These are phyloP conservation scores for Arothron firmamentum DNA, from an alignment of 2,113 vertebrate species.

Conservation along the genomic window DNA sequence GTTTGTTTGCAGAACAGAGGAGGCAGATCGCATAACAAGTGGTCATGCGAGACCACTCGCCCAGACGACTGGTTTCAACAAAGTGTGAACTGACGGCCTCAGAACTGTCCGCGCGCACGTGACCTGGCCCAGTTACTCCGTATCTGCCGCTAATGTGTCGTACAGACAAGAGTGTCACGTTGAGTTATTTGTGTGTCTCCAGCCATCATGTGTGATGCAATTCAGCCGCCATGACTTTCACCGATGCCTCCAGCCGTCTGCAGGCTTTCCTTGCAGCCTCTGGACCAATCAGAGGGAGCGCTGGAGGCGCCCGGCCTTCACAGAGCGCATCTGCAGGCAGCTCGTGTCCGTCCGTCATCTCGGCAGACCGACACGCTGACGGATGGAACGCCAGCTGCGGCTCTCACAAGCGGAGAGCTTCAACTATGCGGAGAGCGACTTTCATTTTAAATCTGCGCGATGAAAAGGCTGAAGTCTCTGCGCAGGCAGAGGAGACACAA, in stretches of 20 bases:
- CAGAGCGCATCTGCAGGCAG: slow-evolving; percentile 57
- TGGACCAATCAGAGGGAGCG: slow-evolving; percentile 28
- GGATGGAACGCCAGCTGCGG: slow-evolving; percentile 42
- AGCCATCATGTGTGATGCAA: neutral
- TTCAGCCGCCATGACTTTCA: slow-evolving; percentile 3
- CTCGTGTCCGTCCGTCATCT: slow-evolving; percentile 58
- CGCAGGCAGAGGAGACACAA: neutral
- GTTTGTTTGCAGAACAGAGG: neutral
- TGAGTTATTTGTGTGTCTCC: neutral
- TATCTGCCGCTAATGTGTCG: neutral
- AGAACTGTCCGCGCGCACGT: too few species aligned
- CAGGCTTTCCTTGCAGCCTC: slow-evolving; percentile 34
- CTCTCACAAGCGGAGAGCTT: slow-evolving; percentile 33
- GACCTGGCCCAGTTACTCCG: neutral
- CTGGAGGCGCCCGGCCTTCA: slow-evolving; percentile 44
- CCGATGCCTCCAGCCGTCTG: slow-evolving; percentile 19
- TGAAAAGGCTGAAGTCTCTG: neutral
- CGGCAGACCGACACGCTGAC: slow-evolving; percentile 44
- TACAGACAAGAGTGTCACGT: neutral
- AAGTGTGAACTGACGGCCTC: neutral
- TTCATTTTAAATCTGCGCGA: slow-evolving; percentile 23
- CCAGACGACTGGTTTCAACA: neutral
- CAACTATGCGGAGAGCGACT: slow-evolving; percentile 46
- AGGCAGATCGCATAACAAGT: neutral
- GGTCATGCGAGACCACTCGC: neutral